Percentiles rank a stretch among this genome's conserved stretches.
phyloP scores from a whole-genome alignment of 1,140 invertebrate genomes.

The Tetraneura akinire region DNA sequence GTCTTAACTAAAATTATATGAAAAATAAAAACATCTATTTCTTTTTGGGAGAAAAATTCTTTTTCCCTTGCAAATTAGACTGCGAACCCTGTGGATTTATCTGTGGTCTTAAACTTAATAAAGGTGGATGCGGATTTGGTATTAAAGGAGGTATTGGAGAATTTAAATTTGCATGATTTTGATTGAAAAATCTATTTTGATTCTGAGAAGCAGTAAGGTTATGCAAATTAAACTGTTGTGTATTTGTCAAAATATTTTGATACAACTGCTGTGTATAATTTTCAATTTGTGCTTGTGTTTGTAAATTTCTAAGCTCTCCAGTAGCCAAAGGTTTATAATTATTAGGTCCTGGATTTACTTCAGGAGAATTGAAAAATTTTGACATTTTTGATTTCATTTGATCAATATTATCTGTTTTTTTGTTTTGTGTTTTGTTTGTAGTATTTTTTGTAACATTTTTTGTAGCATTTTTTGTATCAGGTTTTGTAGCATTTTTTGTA shows the following conservation, averaged over 20 bases:
- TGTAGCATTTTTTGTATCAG: too few relatives aligned
- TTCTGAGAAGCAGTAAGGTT: background rate
- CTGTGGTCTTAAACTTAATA: conserved; percentile 11
- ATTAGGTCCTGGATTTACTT: background rate
- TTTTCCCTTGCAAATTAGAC: background rate
- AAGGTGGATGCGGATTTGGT: background rate
- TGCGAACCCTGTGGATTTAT: background rate
- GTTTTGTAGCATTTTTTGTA: too few relatives aligned
- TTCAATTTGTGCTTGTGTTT: conserved; percentile 2
- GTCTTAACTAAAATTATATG: too few relatives aligned
- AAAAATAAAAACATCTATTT: background rate
- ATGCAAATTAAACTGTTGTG: background rate
- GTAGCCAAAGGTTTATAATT: background rate
- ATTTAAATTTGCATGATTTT: background rate
- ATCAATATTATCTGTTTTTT: background rate
- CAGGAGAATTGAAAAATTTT: conserved; percentile 17
- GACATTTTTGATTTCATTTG: conserved; percentile 5
- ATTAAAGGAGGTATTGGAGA: background rate
- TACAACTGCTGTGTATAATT: background rate
- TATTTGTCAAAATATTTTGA: background rate
- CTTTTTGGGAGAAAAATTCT: background rate
- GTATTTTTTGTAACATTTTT: background rate
- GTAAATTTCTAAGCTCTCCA: background rate
- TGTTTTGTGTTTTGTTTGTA: background rate
- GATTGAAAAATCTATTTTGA: background rate